Percentiles rank a stretch among this genome's conserved stretches.
These are phyloP conservation scores for Zaprionus ghesquierei DNA, from an alignment of 1,140 invertebrate genomes.

Conservation along the genomic window DNA sequence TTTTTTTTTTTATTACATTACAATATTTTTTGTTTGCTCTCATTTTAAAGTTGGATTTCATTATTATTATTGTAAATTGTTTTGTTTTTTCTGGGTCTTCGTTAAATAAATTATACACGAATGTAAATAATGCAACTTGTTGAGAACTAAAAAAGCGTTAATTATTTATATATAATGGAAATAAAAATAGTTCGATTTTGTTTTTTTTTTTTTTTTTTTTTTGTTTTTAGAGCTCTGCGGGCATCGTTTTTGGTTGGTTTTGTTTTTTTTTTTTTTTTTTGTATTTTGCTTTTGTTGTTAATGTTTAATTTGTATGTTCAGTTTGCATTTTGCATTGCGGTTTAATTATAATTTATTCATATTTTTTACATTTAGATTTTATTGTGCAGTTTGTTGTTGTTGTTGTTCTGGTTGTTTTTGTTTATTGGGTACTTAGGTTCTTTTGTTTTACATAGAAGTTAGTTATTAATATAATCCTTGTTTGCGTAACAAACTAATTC, in stretches of 20 bases:
- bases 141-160: conserved; percentile 80
- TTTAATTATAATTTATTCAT: conserved; percentile 62
- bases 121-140: conserved; percentile 76
- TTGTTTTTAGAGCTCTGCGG: conserved; percentile 47
- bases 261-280: conserved; percentile 13
- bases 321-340: conserved; percentile 51
- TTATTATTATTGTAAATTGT: conserved; percentile 46
- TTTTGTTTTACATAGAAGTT: conserved; percentile 48
- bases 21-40: conserved; percentile 41
- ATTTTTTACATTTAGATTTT: conserved; percentile 77
- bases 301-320: conserved; percentile 45
- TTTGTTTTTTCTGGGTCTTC: conserved; percentile 45
- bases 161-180: conserved; percentile 81
- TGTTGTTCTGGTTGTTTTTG: conserved; percentile 47
- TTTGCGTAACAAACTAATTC: conserved; percentile 78
- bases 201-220: conserved; percentile 38
- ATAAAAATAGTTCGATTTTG: conserved; percentile 64
- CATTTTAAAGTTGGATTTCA: conserved; percentile 44
- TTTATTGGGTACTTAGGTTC: conserved; percentile 32
- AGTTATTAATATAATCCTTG: conserved; percentile 47
- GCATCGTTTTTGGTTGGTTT: conserved; percentile 48
- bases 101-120: conserved; percentile 69
- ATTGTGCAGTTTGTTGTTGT: conserved; percentile 74
- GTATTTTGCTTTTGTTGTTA: conserved; percentile 34
- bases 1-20: conserved; percentile 56